A percentile compares a stretch with the other conserved stretches of the same genome.
phyloP scores from a whole-genome alignment of 2,888 invertebrate genomes.

The Bimastos eiseni region DNA sequence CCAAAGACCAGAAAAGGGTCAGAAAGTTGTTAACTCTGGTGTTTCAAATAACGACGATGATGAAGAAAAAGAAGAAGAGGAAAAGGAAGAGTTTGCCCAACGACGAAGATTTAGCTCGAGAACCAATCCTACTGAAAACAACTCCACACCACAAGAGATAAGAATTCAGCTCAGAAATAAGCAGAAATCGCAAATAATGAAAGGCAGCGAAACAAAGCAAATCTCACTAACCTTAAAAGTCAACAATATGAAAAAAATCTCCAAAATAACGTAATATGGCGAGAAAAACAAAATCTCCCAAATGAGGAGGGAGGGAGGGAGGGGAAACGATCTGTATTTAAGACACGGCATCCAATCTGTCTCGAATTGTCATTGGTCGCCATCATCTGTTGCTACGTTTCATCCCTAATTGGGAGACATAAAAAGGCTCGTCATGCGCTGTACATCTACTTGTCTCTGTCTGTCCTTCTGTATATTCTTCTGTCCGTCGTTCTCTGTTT shows the following conservation, averaged over 20 bases:
- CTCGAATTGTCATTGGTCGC: not conserved
- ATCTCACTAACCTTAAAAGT: not conserved
- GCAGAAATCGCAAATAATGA: not conserved
- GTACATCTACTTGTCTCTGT: not conserved
- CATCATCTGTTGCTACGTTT: not conserved
- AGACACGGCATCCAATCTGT: not conserved
- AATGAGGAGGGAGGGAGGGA: not conserved
- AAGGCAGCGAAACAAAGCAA: not conserved
- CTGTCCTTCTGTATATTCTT: not conserved
- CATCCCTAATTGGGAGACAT: not conserved
- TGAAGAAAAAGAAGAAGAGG: too few relatives aligned
- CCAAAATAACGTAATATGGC: not conserved
- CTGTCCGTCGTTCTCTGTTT: not conserved
- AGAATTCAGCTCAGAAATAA: not conserved
- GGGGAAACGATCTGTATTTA: not conserved
- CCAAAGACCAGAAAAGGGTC: not conserved
- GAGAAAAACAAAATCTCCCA: not conserved
- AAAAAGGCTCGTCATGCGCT: not conserved
- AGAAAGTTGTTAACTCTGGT: not conserved
- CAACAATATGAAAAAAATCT: not conserved
- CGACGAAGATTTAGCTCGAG: not conserved
- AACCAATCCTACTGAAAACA: not conserved
- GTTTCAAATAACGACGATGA: too few relatives aligned
- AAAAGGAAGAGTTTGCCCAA: not conserved
- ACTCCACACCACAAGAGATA: not conserved